Evolutionary conservation across 2,797 vertebrate genomes (phyloP).

Genomic region (Tolypeutes matacus): DNA sequence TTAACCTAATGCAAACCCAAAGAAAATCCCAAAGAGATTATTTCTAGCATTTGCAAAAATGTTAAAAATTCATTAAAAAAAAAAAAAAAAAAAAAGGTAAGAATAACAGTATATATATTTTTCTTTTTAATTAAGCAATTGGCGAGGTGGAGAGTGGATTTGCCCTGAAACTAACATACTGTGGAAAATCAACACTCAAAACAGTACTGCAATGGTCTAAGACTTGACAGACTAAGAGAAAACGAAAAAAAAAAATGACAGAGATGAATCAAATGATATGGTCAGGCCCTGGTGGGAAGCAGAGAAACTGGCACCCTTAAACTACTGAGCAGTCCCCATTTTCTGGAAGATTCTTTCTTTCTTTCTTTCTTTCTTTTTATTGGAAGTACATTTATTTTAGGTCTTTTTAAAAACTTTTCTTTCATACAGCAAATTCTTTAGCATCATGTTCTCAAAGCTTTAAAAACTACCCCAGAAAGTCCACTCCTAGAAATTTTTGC

Average conservation of each 20-base stretch:
- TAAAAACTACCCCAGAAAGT: not conserved
- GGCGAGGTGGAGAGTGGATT: not conserved
- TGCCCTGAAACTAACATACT: not conserved
- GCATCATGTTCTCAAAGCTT: not conserved
- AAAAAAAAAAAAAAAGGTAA: not conserved
- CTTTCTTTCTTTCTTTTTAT: not conserved
- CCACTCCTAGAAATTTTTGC: not conserved
- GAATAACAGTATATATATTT: not conserved
- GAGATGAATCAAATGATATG: not conserved
- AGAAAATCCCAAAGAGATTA: not conserved
- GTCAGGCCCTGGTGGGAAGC: fast-evolving
- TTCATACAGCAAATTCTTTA: too few relatives aligned
- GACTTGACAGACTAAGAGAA: conserved; percentile 31
- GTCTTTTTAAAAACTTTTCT: too few relatives aligned
- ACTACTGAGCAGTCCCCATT: not conserved
- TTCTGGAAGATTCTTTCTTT: not conserved
- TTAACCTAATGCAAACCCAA: not conserved
- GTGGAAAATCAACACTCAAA: not conserved
- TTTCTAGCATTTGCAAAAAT: conserved; percentile 33
- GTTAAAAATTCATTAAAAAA: conserved; percentile 3
- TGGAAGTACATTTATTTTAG: too few relatives aligned
- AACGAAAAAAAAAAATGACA: not conserved
- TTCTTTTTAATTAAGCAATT: not conserved
- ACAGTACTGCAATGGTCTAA: not conserved
- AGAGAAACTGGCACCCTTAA: not conserved